Conservation (phyloP, 1,140 invertebrate species). For the Mercenaria mercenaria region DNA sequence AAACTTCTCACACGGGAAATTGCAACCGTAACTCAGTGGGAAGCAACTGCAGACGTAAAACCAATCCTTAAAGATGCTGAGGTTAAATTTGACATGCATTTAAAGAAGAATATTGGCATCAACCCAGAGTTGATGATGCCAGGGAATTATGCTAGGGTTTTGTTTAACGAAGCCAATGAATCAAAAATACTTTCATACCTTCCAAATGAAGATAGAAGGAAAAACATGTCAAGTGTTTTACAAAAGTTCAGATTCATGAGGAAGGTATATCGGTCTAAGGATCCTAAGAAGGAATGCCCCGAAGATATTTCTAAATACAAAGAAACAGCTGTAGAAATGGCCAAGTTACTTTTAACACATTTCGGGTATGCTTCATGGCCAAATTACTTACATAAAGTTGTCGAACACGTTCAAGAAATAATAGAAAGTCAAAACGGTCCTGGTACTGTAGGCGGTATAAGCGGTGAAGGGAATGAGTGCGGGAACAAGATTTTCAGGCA, state of each 20-base stretch:
- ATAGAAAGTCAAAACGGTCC: background rate
- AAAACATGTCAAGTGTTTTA: background rate
- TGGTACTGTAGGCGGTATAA: conserved; percentile 1
- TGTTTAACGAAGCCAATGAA: background rate
- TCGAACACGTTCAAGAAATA: conserved; percentile 20
- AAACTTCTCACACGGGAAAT: background rate
- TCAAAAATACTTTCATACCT: background rate
- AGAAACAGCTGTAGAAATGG: background rate
- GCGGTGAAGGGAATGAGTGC: conserved; percentile 3
- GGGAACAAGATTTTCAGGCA: conserved; percentile 18
- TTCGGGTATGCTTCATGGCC: background rate
- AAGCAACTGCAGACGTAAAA: background rate
- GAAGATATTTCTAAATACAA: background rate
- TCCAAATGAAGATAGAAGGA: background rate
- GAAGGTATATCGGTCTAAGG: background rate
- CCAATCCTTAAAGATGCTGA: background rate
- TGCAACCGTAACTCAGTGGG: background rate
- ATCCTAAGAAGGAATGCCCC: background rate
- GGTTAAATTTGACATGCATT: background rate
- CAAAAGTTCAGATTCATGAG: background rate
- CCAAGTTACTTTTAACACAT: background rate
- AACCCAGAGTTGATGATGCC: background rate
- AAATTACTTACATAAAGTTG: background rate
- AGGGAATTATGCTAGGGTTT: background rate
- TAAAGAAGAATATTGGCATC: conserved; percentile 11